Percentiles rank a stretch among this genome's conserved stretches.
phyloP scores from a whole-genome alignment of 1,140 invertebrate genomes.

The Wiebesia pumilae region DNA sequence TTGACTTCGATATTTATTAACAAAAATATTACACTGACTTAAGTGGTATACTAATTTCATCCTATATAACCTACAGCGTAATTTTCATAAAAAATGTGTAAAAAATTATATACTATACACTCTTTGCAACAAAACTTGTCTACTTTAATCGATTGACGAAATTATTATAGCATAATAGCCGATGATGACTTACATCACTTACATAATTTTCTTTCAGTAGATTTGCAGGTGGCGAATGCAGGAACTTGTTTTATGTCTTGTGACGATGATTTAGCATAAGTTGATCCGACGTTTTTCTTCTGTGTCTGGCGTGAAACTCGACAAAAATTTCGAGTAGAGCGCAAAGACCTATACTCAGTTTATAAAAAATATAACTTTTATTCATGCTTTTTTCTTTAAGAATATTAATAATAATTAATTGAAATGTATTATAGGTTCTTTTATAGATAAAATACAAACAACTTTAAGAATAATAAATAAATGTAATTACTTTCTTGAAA shows the following conservation, averaged over 20 bases:
- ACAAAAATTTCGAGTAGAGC: conserved; percentile 26
- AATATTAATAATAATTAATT: not conserved
- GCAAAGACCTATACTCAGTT: conserved; percentile 27
- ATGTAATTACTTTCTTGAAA: not conserved
- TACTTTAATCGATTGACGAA: too few species aligned
- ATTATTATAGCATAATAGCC: not conserved
- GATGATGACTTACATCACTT: conserved; percentile 69
- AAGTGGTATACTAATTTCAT: too few species aligned
- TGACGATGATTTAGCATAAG: conserved; percentile 42
- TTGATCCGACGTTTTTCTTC: conserved; percentile 38
- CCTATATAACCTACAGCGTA: too few species aligned
- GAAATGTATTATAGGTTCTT: not conserved
- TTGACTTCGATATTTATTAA: too few species aligned
- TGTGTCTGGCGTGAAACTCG: conserved; percentile 7
- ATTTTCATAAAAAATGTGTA: too few species aligned
- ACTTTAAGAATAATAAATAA: not conserved
- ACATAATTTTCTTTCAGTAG: conserved; percentile 66
- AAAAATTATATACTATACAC: too few species aligned
- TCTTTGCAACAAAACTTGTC: too few species aligned
- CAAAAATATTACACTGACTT: too few species aligned
- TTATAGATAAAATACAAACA: not conserved
- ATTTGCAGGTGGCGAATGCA: not conserved
- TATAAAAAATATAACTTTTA: conserved; percentile 3
- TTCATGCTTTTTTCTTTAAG: not conserved
- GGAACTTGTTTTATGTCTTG: conserved; percentile 40